Evolutionary conservation across 2,888 invertebrate genomes (phyloP).

Genomic region (Pristionchus entomophagus): DNA sequence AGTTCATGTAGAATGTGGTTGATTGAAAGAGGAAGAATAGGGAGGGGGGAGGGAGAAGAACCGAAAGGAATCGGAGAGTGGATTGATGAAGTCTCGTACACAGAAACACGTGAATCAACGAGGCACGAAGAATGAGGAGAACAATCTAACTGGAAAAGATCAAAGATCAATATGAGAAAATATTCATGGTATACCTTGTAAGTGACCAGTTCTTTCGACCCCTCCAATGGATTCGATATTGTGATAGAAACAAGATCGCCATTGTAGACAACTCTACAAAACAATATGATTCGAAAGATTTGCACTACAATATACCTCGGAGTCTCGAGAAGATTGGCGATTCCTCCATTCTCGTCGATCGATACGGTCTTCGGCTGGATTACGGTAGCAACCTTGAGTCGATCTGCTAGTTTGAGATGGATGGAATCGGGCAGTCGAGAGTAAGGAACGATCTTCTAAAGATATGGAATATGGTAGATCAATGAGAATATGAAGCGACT

Average conservation of each 20-base stretch:
- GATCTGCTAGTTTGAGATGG: conserved; percentile 31
- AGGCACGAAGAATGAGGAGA: neutral
- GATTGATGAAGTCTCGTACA: conserved; percentile 36
- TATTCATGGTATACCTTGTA: neutral
- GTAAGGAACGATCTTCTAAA: conserved; percentile 14
- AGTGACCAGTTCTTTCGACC: neutral
- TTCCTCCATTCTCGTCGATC: conserved; percentile 32
- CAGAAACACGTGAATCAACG: conserved; percentile 26
- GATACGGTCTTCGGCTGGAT: conserved; percentile 17
- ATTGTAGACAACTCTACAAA: conserved; percentile 34
- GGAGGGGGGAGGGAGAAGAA: conserved; percentile 27
- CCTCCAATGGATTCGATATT: conserved; percentile 8
- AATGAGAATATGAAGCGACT: no score
- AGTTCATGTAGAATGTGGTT: neutral
- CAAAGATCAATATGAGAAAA: neutral
- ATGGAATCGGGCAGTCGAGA: neutral
- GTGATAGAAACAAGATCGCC: conserved; percentile 22
- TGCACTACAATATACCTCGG: neutral
- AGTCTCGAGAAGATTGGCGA: neutral
- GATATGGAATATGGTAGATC: neutral
- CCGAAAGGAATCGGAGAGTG: conserved; percentile 37
- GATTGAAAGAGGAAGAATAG: conserved; percentile 39
- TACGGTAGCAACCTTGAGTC: conserved; percentile 32
- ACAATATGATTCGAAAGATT: neutral
- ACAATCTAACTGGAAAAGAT: conserved; percentile 43